Conservation (phyloP, 1,140 invertebrate genomes). For the Cryptotermes secundus region DNA sequence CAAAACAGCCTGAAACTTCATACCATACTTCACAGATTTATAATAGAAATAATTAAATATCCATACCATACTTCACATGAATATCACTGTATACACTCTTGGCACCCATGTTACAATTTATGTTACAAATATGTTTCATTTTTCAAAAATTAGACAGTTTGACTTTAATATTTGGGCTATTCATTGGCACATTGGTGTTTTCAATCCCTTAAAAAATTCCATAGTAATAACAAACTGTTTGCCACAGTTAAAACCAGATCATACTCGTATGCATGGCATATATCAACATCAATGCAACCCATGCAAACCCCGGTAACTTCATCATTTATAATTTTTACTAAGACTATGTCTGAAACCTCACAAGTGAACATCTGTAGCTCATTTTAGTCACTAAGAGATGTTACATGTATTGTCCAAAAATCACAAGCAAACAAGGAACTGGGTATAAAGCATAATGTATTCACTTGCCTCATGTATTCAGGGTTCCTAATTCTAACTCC, state of each 20-base stretch:
- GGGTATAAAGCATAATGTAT: not conserved
- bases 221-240: not conserved
- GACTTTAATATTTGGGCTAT: not conserved
- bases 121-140: not conserved
- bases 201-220: not conserved
- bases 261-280: not conserved
- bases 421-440: not conserved
- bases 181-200: constrained; percentile 7
- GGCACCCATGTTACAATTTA: not conserved
- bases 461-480: not conserved
- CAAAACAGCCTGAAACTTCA: not conserved
- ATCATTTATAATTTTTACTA: not conserved
- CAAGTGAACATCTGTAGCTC: not conserved
- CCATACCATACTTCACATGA: not conserved
- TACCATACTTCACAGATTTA: not conserved
- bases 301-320: not conserved
- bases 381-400: not conserved
- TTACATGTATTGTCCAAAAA: not conserved
- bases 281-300: not conserved
- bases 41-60: too few relatives aligned
- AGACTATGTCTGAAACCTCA: not conserved
- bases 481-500: not conserved
- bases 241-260: not conserved
- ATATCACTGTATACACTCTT: not conserved
- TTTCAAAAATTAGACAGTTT: constrained; percentile 11